phyloP scores from a whole-genome alignment of 2,888 invertebrate species.

The Vannuccia rotundouncinata region DNA sequence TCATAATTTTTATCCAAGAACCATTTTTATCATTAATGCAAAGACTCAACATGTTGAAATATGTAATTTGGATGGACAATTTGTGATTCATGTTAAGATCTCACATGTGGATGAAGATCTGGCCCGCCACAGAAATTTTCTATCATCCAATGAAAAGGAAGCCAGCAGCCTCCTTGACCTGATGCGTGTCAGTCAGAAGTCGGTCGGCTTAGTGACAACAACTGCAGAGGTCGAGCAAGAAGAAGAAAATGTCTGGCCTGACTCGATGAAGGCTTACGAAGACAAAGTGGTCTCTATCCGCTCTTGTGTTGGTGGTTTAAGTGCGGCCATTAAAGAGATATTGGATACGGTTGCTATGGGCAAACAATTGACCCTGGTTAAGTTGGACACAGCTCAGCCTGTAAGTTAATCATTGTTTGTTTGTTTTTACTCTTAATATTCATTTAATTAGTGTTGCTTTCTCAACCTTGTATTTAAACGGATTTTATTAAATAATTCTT shows the following conservation, averaged over 20 bases:
- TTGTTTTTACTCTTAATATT: too few species aligned
- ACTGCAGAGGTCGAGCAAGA: not conserved
- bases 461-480: too few species aligned
- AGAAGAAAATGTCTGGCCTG: not conserved
- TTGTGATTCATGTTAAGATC: too few species aligned
- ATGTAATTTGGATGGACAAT: too few species aligned
- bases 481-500: too few species aligned
- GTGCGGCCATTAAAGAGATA: not conserved
- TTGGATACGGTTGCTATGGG: not conserved
- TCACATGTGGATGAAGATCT: too few species aligned
- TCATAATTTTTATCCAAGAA: too few species aligned
- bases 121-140: not conserved
- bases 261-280: not conserved
- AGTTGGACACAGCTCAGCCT: too few species aligned
- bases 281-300: not conserved
- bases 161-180: not conserved
- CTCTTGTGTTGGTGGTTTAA: not conserved
- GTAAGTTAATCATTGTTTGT: too few species aligned
- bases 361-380: not conserved
- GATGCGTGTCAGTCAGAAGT: not conserved
- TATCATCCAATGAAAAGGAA: not conserved
- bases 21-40: too few species aligned
- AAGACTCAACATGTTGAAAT: too few species aligned
- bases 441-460: too few species aligned
- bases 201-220: not conserved